These are phyloP conservation scores for Pollimyrus isidori DNA, from an alignment of 2,113 vertebrate species.

Conservation along the genomic window DNA sequence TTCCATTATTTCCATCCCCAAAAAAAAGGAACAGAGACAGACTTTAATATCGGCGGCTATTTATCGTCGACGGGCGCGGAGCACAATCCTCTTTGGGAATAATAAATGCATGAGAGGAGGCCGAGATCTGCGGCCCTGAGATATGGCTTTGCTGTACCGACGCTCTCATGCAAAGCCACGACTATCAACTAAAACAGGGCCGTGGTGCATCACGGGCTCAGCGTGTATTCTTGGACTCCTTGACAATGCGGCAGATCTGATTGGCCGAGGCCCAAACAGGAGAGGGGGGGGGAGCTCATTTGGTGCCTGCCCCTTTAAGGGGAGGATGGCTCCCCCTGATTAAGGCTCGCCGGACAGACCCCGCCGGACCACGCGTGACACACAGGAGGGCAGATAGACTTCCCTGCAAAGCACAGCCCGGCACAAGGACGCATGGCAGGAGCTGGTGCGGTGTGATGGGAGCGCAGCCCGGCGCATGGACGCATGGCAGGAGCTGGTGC, in stretches of 20 bases:
- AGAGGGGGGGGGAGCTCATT: neutral
- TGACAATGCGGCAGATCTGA: conserved; percentile 32
- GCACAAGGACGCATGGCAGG: neutral
- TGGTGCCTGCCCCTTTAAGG: neutral
- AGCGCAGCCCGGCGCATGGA: neutral
- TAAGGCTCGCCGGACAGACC: neutral
- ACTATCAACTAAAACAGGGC: conserved; percentile 38
- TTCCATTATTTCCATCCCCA: neutral
- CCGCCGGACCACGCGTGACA: neutral
- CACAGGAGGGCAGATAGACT: neutral
- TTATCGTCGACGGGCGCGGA: conserved; percentile 26
- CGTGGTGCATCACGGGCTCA: conserved; percentile 20
- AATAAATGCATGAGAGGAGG: conserved; percentile 38
- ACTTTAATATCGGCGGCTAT: conserved; percentile 32
- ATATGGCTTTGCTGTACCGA: conserved; percentile 38
- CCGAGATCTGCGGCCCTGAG: conserved; percentile 38
- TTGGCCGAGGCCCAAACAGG: conserved; percentile 30
- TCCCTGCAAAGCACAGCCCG: neutral
- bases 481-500: neutral
- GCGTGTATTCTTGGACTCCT: conserved; percentile 31
- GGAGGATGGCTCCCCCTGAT: neutral
- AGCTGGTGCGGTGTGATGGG: neutral
- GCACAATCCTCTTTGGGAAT: conserved; percentile 43
- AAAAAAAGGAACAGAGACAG: conserved; percentile 20
- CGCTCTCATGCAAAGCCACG: conserved; percentile 41